phyloP scores from a whole-genome alignment of 35 echinoderm and acorn worm genomes.

The Hemicentrotus pulcherrimus region DNA sequence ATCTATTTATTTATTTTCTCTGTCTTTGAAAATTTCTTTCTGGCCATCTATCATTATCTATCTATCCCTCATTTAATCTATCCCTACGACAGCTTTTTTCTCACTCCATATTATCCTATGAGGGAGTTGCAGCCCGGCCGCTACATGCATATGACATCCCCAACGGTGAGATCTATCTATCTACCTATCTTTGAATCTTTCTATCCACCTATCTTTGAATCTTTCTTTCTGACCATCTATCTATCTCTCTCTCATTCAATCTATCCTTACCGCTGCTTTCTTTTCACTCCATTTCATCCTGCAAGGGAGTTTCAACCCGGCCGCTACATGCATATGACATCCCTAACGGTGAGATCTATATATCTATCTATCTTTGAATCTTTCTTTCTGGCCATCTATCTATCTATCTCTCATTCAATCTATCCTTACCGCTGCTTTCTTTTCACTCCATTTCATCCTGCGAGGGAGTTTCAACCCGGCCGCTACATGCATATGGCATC shows the following conservation, averaged over 20 bases:
- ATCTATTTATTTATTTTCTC: neutral
- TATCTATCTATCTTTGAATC: neutral
- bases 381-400: neutral
- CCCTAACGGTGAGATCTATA: no score
- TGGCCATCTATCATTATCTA: neutral
- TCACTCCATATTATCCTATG: no score
- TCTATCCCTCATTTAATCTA: no score
- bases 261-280: slow-evolving; percentile 74
- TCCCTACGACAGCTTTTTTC: no score
- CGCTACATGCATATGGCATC: slow-evolving; percentile 89
- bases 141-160: no score
- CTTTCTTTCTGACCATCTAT: neutral
- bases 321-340: slow-evolving; percentile 90
- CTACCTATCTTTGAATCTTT: neutral
- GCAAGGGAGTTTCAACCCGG: slow-evolving; percentile 79
- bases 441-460: slow-evolving; percentile 65
- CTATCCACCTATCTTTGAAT: neutral
- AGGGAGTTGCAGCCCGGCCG: no score
- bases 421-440: slow-evolving; percentile 78
- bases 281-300: slow-evolving; percentile 70
- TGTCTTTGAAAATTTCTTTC: neutral
- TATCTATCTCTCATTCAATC: neutral
- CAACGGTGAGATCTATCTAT: no score
- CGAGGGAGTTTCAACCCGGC: slow-evolving; percentile 84
- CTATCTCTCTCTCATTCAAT: neutral